Conservation (phyloP, 1,140 invertebrate genomes). For the Ruditapes philippinarum region DNA sequence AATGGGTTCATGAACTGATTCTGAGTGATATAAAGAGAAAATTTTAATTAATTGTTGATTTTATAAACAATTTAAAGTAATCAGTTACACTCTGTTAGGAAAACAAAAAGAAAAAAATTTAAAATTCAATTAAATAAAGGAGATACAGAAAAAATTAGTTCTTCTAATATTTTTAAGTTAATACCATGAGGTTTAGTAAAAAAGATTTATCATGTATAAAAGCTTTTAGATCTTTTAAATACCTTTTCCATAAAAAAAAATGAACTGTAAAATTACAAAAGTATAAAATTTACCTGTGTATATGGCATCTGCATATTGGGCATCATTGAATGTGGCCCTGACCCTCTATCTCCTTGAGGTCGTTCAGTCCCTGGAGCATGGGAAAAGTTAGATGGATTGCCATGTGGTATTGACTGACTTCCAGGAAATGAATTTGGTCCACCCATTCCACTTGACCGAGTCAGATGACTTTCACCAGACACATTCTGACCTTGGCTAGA, state of each 20-base stretch:
- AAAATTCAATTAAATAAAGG: too few relatives aligned
- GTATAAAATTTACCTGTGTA: slow-evolving; percentile 20
- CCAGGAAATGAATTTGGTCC: not conserved
- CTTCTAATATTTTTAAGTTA: too few relatives aligned
- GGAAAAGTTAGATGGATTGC: slow-evolving; percentile 39
- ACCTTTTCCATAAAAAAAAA: not conserved
- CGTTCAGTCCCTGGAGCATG: slow-evolving; percentile 59
- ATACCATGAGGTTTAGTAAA: too few relatives aligned
- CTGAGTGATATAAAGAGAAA: too few relatives aligned
- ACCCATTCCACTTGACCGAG: not conserved
- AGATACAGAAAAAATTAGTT: too few relatives aligned
- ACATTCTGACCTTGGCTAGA: slow-evolving; percentile 13
- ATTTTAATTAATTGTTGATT: too few relatives aligned
- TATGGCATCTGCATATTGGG: slow-evolving; percentile 39
- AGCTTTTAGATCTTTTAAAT: too few relatives aligned
- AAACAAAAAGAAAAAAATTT: too few relatives aligned
- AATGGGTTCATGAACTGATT: slow-evolving; percentile 61
- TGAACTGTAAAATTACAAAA: not conserved
- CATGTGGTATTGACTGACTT: not conserved
- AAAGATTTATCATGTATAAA: too few relatives aligned
- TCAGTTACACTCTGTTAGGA: too few relatives aligned
- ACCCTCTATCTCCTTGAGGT: slow-evolving; percentile 13
- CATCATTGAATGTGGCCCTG: not conserved
- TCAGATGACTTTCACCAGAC: not conserved
- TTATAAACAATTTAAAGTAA: too few relatives aligned